These are phyloP conservation scores for Upupa epops DNA, from an alignment of 2,113 vertebrate genomes.

Conservation along the genomic window DNA sequence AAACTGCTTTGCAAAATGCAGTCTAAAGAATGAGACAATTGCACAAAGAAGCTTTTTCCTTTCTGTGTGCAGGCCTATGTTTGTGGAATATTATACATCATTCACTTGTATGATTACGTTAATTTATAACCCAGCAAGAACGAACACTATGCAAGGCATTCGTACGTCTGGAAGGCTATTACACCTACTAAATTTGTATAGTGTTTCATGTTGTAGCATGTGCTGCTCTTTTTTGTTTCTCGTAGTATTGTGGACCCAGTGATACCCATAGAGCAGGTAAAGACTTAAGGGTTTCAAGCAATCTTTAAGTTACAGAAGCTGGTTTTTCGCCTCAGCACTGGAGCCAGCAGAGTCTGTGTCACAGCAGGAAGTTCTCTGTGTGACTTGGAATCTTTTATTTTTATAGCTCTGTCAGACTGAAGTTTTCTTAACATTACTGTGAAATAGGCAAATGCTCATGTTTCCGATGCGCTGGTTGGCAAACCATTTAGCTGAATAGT, in stretches of 20 bases:
- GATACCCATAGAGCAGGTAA: not conserved
- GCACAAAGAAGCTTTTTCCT: conserved; percentile 23
- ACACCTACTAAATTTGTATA: conserved; percentile 42
- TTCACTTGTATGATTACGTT: conserved; percentile 28
- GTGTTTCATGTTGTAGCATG: conserved; percentile 35
- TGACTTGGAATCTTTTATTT: conserved; percentile 31
- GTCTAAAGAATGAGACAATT: not conserved
- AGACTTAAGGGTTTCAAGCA: not conserved
- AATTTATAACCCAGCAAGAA: conserved; percentile 42
- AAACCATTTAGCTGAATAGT: not conserved
- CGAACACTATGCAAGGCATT: conserved; percentile 14
- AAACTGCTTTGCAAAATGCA: not conserved
- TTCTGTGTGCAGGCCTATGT: not conserved
- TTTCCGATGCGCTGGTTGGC: not conserved
- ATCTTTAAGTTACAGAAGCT: conserved; percentile 3
- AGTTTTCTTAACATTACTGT: conserved; percentile 15
- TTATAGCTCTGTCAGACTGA: not conserved
- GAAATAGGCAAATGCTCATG: not conserved
- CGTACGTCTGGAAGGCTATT: conserved; percentile 6
- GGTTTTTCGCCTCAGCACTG: not conserved
- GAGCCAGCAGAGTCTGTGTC: not conserved
- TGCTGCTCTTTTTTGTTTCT: conserved; percentile 14
- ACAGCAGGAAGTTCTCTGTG: conserved; percentile 18
- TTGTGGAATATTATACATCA: conserved; percentile 12
- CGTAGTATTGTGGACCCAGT: not conserved